Percentiles rank a stretch among this genome's conserved stretches.
Conservation (phyloP, 2,113 vertebrate genomes). For the Rhipidura dahli region DNA sequence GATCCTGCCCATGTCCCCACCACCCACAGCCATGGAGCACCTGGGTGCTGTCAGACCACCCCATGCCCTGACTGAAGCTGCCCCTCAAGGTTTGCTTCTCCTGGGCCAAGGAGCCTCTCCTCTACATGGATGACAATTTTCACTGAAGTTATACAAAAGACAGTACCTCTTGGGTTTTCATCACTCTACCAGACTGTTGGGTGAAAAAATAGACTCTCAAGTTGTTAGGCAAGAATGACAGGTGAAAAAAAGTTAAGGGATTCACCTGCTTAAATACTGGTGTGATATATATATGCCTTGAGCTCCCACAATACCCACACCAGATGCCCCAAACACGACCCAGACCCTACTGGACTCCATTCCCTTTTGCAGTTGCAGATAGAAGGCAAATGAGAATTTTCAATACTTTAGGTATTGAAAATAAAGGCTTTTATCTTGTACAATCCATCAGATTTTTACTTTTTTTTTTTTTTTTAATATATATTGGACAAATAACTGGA, state of each 20-base stretch:
- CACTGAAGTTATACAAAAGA: background rate
- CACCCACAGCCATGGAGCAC: rapidly evolving
- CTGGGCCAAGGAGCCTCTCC: background rate
- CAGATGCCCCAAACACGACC: background rate
- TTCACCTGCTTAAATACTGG: background rate
- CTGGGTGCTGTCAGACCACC: background rate
- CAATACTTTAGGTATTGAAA: background rate
- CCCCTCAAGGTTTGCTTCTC: background rate
- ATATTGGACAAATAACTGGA: background rate
- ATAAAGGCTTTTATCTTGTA: background rate
- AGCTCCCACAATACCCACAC: background rate
- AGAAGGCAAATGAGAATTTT: background rate
- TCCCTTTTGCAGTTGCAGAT: background rate
- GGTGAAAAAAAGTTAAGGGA: background rate
- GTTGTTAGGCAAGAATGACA: background rate
- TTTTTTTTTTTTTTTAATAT: background rate
- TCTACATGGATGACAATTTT: background rate
- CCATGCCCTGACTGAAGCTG: rapidly evolving
- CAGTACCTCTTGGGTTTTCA: background rate
- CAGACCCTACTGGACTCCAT: background rate
- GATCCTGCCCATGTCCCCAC: background rate
- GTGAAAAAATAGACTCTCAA: background rate
- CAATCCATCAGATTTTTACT: rapidly evolving
- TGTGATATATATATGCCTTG: background rate
- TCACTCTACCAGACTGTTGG: too few relatives aligned